These are phyloP conservation scores for Diadema setosum DNA, from an alignment of 35 echinoderm and acorn worm genomes.

Conservation along the genomic window DNA sequence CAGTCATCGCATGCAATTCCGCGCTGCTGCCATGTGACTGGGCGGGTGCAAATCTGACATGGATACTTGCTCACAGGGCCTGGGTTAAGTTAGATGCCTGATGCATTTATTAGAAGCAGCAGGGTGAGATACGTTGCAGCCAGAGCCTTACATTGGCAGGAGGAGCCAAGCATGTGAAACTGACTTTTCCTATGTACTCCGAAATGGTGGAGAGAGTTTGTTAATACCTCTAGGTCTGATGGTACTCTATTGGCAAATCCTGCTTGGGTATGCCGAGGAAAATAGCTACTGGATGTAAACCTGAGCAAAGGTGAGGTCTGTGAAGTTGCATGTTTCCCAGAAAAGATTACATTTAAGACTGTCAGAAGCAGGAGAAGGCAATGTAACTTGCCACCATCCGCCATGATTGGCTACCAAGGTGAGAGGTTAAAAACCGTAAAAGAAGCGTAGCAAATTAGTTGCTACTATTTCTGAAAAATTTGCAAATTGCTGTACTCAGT, in stretches of 20 bases:
- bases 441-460: no score
- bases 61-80: slow-evolving; percentile 41
- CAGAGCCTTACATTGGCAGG: not conserved
- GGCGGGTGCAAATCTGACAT: slow-evolving; percentile 32
- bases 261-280: no score
- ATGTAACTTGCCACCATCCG: no score
- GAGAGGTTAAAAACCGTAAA: no score
- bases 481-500: no score
- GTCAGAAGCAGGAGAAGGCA: no score
- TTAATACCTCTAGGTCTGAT: not conserved
- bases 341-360: no score
- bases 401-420: no score
- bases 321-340: no score
- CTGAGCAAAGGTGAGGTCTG: not conserved
- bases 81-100: slow-evolving; percentile 31
- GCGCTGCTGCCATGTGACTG: slow-evolving; percentile 18
- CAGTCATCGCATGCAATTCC: slow-evolving; percentile 35
- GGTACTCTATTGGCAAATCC: no score
- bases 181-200: not conserved
- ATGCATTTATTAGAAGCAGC: slow-evolving; percentile 22
- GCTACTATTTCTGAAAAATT: no score
- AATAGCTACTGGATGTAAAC: not conserved
- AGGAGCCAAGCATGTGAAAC: not conserved
- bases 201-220: not conserved
- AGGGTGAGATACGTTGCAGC: not conserved